phyloP scores from a whole-genome alignment of 2,113 vertebrate genomes.

The Albula goreensis region DNA sequence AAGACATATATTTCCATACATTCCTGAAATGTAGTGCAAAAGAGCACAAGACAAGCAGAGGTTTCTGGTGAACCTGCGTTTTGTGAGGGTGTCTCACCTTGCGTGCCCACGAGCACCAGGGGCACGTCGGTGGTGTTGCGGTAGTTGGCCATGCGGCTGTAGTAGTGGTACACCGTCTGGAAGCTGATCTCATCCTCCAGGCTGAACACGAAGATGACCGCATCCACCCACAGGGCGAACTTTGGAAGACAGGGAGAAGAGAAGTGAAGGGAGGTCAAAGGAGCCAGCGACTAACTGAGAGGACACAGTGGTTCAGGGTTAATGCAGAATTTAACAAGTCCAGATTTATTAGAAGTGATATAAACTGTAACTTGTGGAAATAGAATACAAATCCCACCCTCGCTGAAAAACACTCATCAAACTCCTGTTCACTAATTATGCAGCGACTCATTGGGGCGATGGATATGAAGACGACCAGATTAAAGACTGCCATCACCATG shows the following conservation, averaged over 20 bases:
- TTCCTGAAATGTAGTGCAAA: not conserved
- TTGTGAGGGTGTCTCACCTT: constrained; percentile 72
- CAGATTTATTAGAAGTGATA: not conserved
- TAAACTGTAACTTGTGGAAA: not conserved
- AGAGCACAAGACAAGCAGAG: not conserved
- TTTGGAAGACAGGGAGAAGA: constrained; percentile 48
- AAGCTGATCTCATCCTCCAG: constrained; percentile 97
- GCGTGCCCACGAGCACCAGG: constrained; percentile 92
- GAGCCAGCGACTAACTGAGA: not conserved
- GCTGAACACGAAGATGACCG: constrained; percentile 97
- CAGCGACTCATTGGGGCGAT: not conserved
- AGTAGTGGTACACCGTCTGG: constrained; percentile 98
- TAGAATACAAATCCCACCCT: no score
- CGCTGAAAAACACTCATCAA: not conserved
- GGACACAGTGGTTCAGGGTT: not conserved
- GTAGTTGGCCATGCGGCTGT: constrained; percentile 89
- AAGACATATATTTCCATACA: no score
- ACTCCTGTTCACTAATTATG: not conserved
- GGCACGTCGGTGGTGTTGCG: constrained; percentile 89
- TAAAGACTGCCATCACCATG: not conserved
- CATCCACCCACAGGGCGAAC: constrained; percentile 98
- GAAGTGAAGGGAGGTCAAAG: not conserved
- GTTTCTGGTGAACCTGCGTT: no score
- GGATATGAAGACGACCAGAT: not conserved
- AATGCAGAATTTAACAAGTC: not conserved